Evolutionary conservation across 2,888 invertebrate species (phyloP).

Genomic region (Cosmia pyralina): DNA sequence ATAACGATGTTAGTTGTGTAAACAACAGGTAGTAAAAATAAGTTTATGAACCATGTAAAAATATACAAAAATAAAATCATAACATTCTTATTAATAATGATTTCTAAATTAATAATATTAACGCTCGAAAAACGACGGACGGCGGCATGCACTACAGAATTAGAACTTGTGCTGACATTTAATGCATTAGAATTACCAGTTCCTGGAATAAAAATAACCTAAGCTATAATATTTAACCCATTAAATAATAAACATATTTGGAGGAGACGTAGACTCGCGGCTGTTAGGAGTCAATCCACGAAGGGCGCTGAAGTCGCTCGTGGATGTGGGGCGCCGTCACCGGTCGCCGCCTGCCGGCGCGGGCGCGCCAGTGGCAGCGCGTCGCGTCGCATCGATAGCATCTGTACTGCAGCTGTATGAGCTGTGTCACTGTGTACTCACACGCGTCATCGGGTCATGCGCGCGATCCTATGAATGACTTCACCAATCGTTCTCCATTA

Average conservation of each 20-base stretch:
- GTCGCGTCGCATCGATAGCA: background rate
- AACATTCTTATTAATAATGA: too few species aligned
- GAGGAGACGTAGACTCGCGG: background rate
- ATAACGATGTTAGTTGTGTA: too few species aligned
- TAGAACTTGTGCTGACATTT: background rate
- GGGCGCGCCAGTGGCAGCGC: too few species aligned
- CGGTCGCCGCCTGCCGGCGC: background rate
- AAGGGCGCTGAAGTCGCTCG: background rate
- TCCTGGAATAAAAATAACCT: background rate
- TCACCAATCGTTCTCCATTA: background rate
- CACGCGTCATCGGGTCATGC: background rate
- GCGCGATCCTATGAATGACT: background rate
- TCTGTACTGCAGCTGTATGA: slow-evolving; percentile 1
- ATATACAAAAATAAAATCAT: too few species aligned
- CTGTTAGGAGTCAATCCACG: slow-evolving; percentile 2
- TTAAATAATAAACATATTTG: background rate
- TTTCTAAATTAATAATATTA: too few species aligned
- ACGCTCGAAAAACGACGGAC: too few species aligned
- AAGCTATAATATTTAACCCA: background rate
- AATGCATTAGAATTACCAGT: background rate
- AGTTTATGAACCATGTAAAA: too few species aligned
- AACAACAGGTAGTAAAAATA: too few species aligned
- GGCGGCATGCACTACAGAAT: too few species aligned
- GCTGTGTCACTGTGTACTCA: background rate
- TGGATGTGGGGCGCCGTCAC: slow-evolving; percentile 5